These are phyloP conservation scores for Acanthaster planci DNA, from an alignment of 35 echinoderm and acorn worm species.

Conservation along the genomic window DNA sequence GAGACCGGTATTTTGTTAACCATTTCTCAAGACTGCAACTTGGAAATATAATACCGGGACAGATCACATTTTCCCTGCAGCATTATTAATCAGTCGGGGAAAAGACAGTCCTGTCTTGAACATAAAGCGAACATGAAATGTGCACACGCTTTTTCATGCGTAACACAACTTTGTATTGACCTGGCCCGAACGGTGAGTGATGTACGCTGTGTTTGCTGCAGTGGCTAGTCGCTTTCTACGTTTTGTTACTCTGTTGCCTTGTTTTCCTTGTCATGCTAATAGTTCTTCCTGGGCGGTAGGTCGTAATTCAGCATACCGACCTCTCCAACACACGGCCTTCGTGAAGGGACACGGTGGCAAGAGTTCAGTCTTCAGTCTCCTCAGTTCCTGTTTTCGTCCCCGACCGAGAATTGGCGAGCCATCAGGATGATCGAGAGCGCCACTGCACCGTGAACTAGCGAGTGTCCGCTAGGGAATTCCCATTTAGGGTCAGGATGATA, in stretches of 20 bases:
- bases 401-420: background rate
- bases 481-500: background rate
- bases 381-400: background rate
- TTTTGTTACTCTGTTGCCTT: background rate
- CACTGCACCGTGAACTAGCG: background rate
- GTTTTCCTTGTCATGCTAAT: background rate
- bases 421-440: background rate
- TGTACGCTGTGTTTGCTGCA: no score
- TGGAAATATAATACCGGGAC: no score
- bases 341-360: background rate
- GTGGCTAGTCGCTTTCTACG: no score
- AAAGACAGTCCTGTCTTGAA: no score
- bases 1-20: no score
- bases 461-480: background rate
- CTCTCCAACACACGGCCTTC: background rate
- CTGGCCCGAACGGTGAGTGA: no score
- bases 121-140: no score
- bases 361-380: background rate
- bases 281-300: background rate
- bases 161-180: no score
- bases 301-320: background rate
- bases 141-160: no score
- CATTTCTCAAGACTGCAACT: no score
- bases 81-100: no score
- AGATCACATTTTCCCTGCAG: no score